These are phyloP conservation scores for Delia radicum DNA, from an alignment of 1,140 invertebrate genomes.

Conservation along the genomic window DNA sequence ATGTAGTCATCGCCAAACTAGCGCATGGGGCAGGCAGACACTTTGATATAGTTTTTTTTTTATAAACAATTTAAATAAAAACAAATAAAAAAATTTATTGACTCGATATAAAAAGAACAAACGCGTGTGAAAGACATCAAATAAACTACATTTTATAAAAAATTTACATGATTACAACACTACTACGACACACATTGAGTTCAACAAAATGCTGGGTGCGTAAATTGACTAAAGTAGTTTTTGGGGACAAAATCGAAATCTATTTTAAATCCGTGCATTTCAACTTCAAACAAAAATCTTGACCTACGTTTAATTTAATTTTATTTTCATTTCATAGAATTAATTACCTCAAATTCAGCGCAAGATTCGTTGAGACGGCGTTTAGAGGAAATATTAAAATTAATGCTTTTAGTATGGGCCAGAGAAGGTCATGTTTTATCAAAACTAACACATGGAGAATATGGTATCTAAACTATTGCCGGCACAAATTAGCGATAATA, in stretches of 20 bases:
- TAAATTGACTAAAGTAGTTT: not conserved
- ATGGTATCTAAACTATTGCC: constrained; percentile 57
- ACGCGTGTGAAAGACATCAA: not conserved
- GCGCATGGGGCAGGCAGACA: constrained; percentile 4
- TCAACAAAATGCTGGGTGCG: constrained; percentile 13
- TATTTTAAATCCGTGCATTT: too few relatives aligned
- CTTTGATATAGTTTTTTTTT: not conserved
- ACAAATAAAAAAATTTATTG: not conserved
- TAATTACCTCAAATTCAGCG: constrained; percentile 53
- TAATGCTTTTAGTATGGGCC: constrained; percentile 80
- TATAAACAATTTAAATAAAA: not conserved
- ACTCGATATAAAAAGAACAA: not conserved
- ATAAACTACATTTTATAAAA: not conserved
- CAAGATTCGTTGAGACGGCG: constrained; percentile 65
- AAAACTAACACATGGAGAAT: constrained; percentile 60
- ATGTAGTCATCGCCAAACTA: constrained; percentile 11
- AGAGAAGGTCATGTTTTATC: constrained; percentile 70
- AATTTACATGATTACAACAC: not conserved
- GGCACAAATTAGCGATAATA: not conserved
- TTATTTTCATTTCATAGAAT: constrained; percentile 40
- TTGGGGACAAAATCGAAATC: not conserved
- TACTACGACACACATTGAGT: not conserved
- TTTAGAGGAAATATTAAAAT: constrained; percentile 74
- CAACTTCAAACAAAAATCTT: not conserved
- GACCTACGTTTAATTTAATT: not conserved